Evolutionary conservation across 1,140 invertebrate species (phyloP).

Genomic region (Bombus fervidus): DNA sequence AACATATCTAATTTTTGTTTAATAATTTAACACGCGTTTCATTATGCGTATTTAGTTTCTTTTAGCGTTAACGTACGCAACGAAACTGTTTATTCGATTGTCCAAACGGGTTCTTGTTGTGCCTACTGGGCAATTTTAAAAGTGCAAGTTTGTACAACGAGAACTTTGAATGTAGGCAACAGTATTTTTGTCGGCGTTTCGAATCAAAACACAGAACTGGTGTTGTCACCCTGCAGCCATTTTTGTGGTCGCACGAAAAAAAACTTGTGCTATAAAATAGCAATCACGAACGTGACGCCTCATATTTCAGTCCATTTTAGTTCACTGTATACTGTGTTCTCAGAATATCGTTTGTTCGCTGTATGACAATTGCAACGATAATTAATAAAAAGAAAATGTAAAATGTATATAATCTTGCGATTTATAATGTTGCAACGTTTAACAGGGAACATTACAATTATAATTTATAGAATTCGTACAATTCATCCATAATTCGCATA

Average conservation of each 20-base stretch:
- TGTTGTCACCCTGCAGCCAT: conserved; percentile 4
- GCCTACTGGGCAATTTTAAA: neutral
- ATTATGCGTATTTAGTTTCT: neutral
- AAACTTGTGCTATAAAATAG: neutral
- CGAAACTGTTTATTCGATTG: neutral
- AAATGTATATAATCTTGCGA: neutral
- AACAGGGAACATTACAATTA: neutral
- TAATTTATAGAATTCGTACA: neutral
- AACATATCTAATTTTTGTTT: neutral
- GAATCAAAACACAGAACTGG: neutral
- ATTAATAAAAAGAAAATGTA: neutral
- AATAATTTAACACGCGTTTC: neutral
- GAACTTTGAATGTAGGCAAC: neutral
- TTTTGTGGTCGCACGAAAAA: neutral
- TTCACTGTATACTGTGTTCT: neutral
- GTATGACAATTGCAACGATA: neutral
- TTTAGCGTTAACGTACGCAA: neutral
- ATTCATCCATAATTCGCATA: neutral
- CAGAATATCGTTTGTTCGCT: neutral
- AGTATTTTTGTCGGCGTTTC: neutral
- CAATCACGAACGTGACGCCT: neutral
- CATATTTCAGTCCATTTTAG: neutral
- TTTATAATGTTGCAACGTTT: neutral
- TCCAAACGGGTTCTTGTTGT: neutral
- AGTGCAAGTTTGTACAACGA: conserved; percentile 15